A percentile compares a stretch with the other conserved stretches of the same genome.
Conservation (phyloP, 2,797 vertebrate species). For the Alouatta caraya region DNA sequence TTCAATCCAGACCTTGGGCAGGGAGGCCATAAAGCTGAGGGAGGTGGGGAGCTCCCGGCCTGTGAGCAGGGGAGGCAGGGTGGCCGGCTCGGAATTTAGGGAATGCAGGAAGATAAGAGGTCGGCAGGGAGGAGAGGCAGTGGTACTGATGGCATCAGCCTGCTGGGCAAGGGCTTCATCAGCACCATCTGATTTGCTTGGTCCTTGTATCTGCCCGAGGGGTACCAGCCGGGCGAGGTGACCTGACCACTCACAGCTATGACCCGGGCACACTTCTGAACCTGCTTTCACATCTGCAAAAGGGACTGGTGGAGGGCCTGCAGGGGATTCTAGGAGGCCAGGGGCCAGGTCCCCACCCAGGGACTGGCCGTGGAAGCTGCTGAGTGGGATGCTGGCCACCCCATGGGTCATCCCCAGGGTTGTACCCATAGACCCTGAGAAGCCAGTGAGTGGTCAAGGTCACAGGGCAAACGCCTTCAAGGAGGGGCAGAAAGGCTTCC, state of each 20-base stretch:
- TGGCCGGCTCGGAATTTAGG: background rate
- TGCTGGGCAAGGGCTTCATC: background rate
- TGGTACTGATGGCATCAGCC: rapidly evolving
- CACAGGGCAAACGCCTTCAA: background rate
- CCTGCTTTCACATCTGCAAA: background rate
- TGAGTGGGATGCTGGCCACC: rapidly evolving
- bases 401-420: rapidly evolving
- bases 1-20: background rate
- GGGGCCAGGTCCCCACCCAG: background rate
- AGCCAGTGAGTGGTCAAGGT: background rate
- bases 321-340: background rate
- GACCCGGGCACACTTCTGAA: background rate
- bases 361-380: rapidly evolving
- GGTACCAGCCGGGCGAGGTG: background rate
- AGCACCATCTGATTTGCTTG: rapidly evolving
- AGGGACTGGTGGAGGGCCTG: rapidly evolving
- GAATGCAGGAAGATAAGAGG: background rate
- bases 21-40: background rate
- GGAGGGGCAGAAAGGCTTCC: background rate
- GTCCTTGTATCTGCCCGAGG: rapidly evolving
- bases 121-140: background rate
- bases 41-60: background rate
- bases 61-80: background rate
- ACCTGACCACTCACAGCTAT: rapidly evolving
- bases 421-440: background rate